Percentiles rank a stretch among this genome's conserved stretches.
Conservation (phyloP, 1,140 invertebrate genomes). For the Pomacea maculata region DNA sequence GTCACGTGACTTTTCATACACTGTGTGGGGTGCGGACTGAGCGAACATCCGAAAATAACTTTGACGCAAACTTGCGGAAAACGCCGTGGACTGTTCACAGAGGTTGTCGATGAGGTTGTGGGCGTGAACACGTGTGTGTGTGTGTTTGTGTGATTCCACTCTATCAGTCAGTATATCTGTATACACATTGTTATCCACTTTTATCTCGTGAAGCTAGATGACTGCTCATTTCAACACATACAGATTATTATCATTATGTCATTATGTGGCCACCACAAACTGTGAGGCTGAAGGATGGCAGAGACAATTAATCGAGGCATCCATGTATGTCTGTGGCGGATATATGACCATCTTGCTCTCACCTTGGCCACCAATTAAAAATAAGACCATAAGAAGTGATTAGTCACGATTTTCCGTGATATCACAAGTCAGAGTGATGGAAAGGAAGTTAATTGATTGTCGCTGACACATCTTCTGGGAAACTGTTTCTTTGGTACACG, state of each 20-base stretch:
- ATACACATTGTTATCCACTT: neutral
- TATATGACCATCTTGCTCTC: too few species aligned
- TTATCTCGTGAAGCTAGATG: neutral
- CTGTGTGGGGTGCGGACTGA: neutral
- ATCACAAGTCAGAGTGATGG: too few species aligned
- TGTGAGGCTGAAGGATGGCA: neutral
- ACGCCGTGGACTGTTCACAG: neutral
- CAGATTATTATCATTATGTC: neutral
- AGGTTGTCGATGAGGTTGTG: neutral
- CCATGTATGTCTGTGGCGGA: neutral
- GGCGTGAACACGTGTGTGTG: neutral
- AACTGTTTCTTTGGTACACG: too few species aligned
- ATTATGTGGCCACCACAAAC: neutral
- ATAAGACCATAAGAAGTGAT: too few species aligned
- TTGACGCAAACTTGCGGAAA: too few species aligned
- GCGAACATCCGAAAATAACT: neutral
- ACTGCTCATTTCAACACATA: neutral
- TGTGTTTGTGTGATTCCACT: neutral
- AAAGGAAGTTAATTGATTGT: too few species aligned
- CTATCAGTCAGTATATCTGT: constrained; percentile 3
- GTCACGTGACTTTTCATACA: too few species aligned
- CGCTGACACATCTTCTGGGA: too few species aligned
- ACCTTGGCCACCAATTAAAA: too few species aligned
- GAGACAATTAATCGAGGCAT: neutral
- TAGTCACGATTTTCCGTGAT: too few species aligned